Evolutionary conservation across 2,797 vertebrate genomes (phyloP).

Genomic region (Gadopsis marmoratus): DNA sequence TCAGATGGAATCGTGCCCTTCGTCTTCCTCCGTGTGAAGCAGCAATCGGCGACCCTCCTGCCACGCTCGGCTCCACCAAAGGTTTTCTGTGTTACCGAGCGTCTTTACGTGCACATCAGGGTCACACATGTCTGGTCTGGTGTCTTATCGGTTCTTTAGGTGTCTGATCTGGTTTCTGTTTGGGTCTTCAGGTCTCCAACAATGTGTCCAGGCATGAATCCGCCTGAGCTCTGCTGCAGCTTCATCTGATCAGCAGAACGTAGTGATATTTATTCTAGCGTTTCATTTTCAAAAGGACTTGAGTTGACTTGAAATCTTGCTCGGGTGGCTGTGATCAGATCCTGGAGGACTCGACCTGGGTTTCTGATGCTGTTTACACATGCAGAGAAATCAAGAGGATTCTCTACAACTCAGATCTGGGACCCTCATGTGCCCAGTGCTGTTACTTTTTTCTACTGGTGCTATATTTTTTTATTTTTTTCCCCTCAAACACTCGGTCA

Average conservation of each 20-base stretch:
- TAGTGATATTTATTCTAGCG: constrained; percentile 14
- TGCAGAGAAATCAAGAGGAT: not conserved
- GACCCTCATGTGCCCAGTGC: not conserved
- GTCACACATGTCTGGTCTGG: not conserved
- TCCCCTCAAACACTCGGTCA: constrained; percentile 15
- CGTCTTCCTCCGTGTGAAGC: constrained; percentile 27
- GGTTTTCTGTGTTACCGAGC: constrained; percentile 1
- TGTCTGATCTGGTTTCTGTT: not conserved
- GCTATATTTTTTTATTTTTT: constrained; percentile 41
- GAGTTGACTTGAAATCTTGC: not conserved
- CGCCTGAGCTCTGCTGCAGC: not conserved
- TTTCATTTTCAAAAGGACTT: not conserved
- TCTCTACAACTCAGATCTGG: not conserved
- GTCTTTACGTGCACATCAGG: not conserved
- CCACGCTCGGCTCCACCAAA: constrained; percentile 44
- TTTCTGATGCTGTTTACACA: not conserved
- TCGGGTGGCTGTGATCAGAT: not conserved
- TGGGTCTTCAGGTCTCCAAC: not conserved
- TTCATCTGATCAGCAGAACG: not conserved
- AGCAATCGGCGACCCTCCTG: constrained; percentile 25
- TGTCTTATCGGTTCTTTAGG: not conserved
- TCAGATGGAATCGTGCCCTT: not conserved
- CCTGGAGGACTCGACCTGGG: not conserved
- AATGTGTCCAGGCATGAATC: not conserved
- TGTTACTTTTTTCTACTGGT: constrained; percentile 42